Percentiles rank a stretch among this genome's conserved stretches.
These are phyloP conservation scores for Neopelma chrysocephalum DNA, from an alignment of 2,797 vertebrate species.

Conservation along the genomic window DNA sequence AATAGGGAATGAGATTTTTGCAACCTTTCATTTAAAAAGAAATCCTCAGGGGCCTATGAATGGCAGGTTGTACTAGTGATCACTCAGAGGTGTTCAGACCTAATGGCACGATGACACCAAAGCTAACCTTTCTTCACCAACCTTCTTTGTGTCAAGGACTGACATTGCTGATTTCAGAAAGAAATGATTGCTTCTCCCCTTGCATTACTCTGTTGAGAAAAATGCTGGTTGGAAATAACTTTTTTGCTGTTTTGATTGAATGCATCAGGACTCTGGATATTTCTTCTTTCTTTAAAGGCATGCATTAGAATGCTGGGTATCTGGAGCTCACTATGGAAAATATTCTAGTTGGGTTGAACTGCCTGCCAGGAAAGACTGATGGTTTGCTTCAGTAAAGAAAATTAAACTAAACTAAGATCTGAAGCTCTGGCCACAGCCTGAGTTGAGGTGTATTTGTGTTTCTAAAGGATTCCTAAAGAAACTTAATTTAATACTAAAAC, in stretches of 20 bases:
- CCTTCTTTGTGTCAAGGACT: background rate
- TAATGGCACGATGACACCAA: conserved; percentile 25
- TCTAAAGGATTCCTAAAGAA: conserved; percentile 3
- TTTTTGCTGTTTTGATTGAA: conserved; percentile 20
- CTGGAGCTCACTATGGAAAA: conserved; percentile 13
- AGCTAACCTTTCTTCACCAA: conserved; percentile 33
- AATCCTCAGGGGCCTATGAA: conserved; percentile 45
- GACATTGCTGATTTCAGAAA: conserved; percentile 37
- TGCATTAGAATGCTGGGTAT: background rate
- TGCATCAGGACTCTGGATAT: background rate
- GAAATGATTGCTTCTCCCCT: conserved; percentile 20
- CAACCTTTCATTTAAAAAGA: conserved; percentile 36
- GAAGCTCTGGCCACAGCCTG: background rate
- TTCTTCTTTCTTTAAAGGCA: conserved; percentile 2
- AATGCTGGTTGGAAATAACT: background rate
- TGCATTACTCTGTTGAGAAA: background rate
- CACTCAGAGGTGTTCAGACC: background rate
- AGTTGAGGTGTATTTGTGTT: background rate
- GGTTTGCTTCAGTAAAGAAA: conserved; percentile 26
- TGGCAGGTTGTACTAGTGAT: conserved; percentile 18
- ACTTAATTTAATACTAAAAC: background rate
- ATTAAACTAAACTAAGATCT: conserved; percentile 44
- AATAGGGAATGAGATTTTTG: conserved; percentile 44
- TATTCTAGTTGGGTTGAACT: background rate
- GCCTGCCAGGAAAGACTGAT: conserved; percentile 51